Percentiles rank a stretch among this genome's conserved stretches.
phyloP scores from a whole-genome alignment of 1,140 invertebrate species.

The Manduca sexta region DNA sequence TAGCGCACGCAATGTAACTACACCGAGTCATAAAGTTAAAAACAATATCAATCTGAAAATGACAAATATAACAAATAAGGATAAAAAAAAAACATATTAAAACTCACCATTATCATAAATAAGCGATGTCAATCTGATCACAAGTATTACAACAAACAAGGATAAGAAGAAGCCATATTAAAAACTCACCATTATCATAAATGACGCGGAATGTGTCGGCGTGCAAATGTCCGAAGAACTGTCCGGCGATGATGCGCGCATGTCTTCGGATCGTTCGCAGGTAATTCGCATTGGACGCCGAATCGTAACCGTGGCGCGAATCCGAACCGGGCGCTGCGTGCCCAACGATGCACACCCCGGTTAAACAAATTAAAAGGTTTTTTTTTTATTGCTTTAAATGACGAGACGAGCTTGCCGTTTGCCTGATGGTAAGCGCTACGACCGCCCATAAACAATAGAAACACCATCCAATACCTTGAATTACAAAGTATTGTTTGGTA shows the following conservation, averaged over 20 bases:
- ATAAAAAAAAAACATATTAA: no score
- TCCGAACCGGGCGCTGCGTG: slow-evolving; percentile 92
- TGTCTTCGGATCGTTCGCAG: slow-evolving; percentile 82
- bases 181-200: slow-evolving; percentile 53
- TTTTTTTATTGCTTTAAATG: neutral
- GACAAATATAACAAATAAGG: no score
- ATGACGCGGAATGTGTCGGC: slow-evolving; percentile 91
- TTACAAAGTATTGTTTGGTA: no score
- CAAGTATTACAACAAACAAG: neutral
- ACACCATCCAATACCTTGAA: no score
- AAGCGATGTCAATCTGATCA: neutral
- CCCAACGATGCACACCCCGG: slow-evolving; percentile 90
- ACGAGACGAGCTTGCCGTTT: no score
- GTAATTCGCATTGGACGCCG: slow-evolving; percentile 80
- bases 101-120: no score
- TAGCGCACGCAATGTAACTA: no score
- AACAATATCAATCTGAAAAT: no score
- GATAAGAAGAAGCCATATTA: neutral
- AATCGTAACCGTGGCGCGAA: slow-evolving; percentile 77
- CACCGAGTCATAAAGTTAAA: no score
- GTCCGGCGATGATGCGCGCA: slow-evolving; percentile 87
- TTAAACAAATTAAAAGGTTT: slow-evolving; percentile 2
- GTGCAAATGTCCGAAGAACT: slow-evolving; percentile 95
- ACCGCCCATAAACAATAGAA: no score
- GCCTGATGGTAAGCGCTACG: no score